These are phyloP conservation scores for Rhinopithecus roxellana DNA, from an alignment of 2,113 vertebrate genomes.

Conservation along the genomic window DNA sequence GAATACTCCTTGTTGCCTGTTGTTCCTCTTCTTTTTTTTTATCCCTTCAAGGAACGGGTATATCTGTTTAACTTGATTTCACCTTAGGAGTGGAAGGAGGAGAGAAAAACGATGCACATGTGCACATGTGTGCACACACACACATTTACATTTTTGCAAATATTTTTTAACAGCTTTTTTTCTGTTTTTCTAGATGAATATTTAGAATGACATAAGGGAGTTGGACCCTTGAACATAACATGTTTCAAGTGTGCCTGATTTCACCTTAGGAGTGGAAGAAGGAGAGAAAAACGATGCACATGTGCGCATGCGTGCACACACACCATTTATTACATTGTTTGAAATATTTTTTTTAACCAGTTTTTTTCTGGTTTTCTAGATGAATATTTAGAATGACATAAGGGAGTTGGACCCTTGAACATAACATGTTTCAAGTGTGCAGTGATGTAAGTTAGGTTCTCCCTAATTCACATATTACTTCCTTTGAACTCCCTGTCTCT, in stretches of 20 bases:
- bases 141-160: background rate
- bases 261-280: too few relatives aligned
- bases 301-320: background rate
- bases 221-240: background rate
- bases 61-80: slow-evolving; percentile 6
- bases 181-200: background rate
- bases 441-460: background rate
- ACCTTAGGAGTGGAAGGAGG: slow-evolving; percentile 17
- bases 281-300: background rate
- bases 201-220: background rate
- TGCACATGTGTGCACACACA: background rate
- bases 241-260: background rate
- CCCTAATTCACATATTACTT: background rate
- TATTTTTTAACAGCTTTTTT: background rate
- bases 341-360: background rate
- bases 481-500: background rate
- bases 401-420: background rate
- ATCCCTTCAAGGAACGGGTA: background rate
- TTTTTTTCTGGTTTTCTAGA: background rate
- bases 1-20: background rate
- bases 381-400: background rate
- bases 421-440: background rate
- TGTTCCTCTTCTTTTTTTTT: background rate
- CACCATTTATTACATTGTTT: background rate
- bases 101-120: background rate